Base-by-base conservation (phyloP, 2,797 vertebrate genomes). In the Microcaecilia unicolor region DNA sequence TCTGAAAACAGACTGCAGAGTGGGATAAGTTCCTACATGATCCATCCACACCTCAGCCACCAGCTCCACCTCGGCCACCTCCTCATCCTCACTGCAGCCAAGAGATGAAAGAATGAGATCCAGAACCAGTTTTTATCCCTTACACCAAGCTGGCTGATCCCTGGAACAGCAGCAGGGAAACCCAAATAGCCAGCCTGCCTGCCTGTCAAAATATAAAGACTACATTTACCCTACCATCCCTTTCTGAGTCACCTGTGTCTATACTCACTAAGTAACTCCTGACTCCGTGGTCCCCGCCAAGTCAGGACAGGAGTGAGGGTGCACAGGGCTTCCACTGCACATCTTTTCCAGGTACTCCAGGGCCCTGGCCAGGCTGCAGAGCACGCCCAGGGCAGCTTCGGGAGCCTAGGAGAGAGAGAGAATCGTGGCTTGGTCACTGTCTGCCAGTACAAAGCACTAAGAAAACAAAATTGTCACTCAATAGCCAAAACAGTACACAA, bases 21-120 rank as follows among this genome's bases (percentile, higher is more conserved):
- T n/a, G 18, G 18, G 18, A 26, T 16, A 36, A 16, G 23, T 19
- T 4, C 23, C 42, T 20, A 58, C 42, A 16, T 74, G 72, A 16
- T 59, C 75, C 0, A 74, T 42, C 4, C 55, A 64, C 18, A 78
- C 59, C 50, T 76, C 75, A 0, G 75, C 72, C 36, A 76, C 64
- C 41, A 78, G 51, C 32, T 78, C 72, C 23, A 76, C 46, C 44
- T 74, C 49, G 37, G 64, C 71, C 10, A 38, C 14, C 4, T 33
- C 44, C 25, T 69, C 71, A 1, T 56, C 44, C 28, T 64, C 55
- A 34, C 45, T 59, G 31, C 26, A 27, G 20, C 5, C 1, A 3
- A 6, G 22, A 13, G 28, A 22, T 52, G 18, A n/a, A n/a, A n/a
- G n/a, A n/a, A n/a, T n/a, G n/a, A n/a, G n/a, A n/a, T n/a, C n/a